Conservation (phyloP, 2,113 vertebrate genomes). For the Zosterops hypoxanthus region DNA sequence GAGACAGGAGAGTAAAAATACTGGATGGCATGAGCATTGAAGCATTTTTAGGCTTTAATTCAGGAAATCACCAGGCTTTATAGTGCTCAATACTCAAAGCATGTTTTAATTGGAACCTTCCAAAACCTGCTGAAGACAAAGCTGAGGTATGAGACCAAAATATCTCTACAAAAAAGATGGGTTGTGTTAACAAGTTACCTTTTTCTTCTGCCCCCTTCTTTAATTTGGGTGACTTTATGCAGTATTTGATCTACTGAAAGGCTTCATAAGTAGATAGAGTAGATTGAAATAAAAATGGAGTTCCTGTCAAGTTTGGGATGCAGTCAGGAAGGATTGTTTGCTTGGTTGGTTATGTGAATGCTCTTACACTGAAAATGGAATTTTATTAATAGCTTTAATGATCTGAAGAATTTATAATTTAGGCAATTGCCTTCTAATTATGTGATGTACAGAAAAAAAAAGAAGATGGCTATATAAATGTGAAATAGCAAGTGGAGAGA, state of each 20-base stretch:
- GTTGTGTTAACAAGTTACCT: neutral
- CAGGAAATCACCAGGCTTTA: neutral
- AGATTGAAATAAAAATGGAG: neutral
- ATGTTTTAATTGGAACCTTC: neutral
- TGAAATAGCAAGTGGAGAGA: neutral
- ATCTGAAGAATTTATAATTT: neutral
- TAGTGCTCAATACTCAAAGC: neutral
- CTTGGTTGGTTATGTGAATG: neutral
- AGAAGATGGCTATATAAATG: neutral
- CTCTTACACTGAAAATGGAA: neutral
- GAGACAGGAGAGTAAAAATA: neutral
- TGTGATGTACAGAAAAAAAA: neutral
- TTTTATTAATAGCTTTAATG: neutral
- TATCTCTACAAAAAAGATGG: neutral
- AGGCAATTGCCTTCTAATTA: neutral
- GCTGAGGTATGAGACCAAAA: neutral
- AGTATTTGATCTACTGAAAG: neutral
- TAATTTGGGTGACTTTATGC: neutral
- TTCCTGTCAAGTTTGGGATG: neutral
- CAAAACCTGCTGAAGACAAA: neutral
- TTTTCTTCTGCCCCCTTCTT: fast-evolving
- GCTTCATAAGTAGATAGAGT: neutral
- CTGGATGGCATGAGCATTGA: neutral
- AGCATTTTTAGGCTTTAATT: neutral
- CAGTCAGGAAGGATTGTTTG: neutral